Percentiles rank a stretch among this genome's conserved stretches.
Evolutionary conservation across 2,113 vertebrate species (phyloP).

Genomic region (Donacobius atricapilla): DNA sequence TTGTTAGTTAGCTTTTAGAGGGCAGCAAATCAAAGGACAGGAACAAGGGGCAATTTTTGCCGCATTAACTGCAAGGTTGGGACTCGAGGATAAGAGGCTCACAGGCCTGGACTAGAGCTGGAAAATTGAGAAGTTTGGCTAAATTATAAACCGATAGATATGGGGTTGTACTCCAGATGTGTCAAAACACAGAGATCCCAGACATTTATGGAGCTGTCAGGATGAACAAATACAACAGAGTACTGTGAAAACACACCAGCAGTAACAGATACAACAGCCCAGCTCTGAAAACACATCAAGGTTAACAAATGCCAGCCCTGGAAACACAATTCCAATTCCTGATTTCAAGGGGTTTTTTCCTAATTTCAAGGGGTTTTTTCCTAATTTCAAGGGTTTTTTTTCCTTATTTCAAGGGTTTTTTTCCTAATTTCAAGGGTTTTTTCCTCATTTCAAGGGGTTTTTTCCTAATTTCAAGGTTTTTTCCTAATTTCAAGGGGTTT

Average conservation of each 20-base stretch:
- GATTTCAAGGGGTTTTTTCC: not conserved
- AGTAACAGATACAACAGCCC: not conserved
- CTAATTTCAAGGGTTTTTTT: no score
- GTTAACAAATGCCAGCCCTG: not conserved
- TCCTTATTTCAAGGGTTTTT: no score
- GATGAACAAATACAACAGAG: not conserved
- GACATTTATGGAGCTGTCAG: not conserved
- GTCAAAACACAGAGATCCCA: not conserved
- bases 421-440: no score
- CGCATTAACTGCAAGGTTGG: not conserved
- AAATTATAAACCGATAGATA: not conserved
- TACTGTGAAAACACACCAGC: not conserved
- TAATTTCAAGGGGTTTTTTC: no score
- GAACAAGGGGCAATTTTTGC: not conserved
- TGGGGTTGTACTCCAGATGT: not conserved
- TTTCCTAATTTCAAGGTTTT: no score
- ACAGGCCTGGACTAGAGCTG: not conserved
- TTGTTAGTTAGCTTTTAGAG: not conserved
- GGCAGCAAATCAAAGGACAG: not conserved
- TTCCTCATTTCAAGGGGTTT: no score
- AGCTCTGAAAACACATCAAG: not conserved
- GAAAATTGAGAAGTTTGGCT: not conserved
- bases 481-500: no score
- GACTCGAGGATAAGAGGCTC: not conserved
- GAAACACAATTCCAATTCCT: not conserved